Evolutionary conservation across 2,888 invertebrate species (phyloP), one percentile per base, ranked within the genome.

Genomic region (Pheosia tremula): DNA sequence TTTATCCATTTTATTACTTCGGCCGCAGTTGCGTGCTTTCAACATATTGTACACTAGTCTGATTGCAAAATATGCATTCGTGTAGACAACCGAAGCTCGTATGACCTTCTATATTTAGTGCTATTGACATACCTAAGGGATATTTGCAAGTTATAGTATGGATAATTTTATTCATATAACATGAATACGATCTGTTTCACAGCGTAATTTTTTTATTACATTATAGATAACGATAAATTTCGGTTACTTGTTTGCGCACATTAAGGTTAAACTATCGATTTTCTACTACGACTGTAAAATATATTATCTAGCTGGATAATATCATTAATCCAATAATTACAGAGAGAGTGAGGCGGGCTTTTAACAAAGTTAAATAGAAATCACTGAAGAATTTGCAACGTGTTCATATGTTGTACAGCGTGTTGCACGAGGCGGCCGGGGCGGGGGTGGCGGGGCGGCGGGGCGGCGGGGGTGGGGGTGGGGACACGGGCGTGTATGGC

Each of bases 311-410:
- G 11, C 49, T 24, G 24, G 50, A 50, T 24, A 24, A 50, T 50
- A 50, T 50, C 8, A 50, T 50, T 24, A 50, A 50, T 13, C 9
- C 50, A 10, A 4, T 11, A 36, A 37, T 53, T 13, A 24, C 10
- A 53, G 9, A 24, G n/a, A n/a, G n/a, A n/a, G n/a, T n/a, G n/a
- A n/a, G 47, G 5, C 6, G 13, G 36, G 38, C 37, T 24, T 24
- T 24, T 37, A 37, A 53, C 37, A 5, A 53, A 53, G 37, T 53
- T 53, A 10, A 53, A 53, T 53, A 53, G 53, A 53, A 53, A 53
- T 53, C 53, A 53, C 53, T 36, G 37, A 53, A 53, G 37, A 53
- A 37, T 37, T 53, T 53, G 53, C 53, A 53, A 53, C 53, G 53
- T 53, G 53, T 53, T 50, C 53, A 53, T 53, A 11, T 11, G 53